Percentiles rank a stretch among this genome's conserved stretches.
Evolutionary conservation across 2,888 invertebrate species (phyloP).

Genomic region (Mantis religiosa): DNA sequence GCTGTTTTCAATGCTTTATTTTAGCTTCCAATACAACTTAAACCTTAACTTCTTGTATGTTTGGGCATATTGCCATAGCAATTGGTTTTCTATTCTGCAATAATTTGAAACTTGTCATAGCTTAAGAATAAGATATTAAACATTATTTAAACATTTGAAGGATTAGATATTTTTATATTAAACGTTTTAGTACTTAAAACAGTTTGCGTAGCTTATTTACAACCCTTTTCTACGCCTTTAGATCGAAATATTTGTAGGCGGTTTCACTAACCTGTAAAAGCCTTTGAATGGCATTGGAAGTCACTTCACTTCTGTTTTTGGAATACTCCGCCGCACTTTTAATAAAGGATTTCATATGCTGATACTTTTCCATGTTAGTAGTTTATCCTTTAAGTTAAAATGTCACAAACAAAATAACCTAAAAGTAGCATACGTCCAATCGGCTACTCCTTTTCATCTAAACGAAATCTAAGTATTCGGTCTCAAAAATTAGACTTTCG

Average conservation of each 20-base stretch:
- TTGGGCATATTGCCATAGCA: no score
- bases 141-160: neutral
- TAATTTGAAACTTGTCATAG: neutral
- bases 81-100: no score
- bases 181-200: neutral
- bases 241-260: neutral
- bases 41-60: no score
- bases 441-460: neutral
- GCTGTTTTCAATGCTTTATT: no score
- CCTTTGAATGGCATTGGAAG: conserved; percentile 51
- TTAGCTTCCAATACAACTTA: no score
- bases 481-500: neutral
- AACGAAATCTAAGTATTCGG: neutral
- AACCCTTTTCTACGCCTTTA: no score
- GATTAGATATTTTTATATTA: no score
- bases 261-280: conserved; percentile 48
- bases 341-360: conserved; percentile 54
- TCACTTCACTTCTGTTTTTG: conserved; percentile 51
- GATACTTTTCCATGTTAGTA: conserved; percentile 23
- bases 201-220: neutral
- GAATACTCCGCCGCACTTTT: conserved; percentile 52
- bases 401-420: neutral
- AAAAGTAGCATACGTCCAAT: neutral
- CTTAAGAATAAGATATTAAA: neutral
- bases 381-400: neutral